A percentile compares a stretch with the other conserved stretches of the same genome.
Conservation (phyloP, 2,113 vertebrate genomes). For the Muscicapa adusta region DNA sequence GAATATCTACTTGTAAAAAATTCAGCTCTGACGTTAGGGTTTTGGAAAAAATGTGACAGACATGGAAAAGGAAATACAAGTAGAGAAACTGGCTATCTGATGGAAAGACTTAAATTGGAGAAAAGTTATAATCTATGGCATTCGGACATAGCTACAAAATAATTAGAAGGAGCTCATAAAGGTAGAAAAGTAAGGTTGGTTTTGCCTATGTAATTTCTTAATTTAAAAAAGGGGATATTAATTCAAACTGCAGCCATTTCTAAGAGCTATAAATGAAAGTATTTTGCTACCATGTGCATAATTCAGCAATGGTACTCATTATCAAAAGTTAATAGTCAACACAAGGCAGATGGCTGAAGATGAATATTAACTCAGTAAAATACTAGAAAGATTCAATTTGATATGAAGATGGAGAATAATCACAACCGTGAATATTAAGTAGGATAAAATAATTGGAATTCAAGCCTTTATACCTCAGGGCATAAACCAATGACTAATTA, state of each 20-base stretch:
- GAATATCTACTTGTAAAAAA: background rate
- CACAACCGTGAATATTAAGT: background rate
- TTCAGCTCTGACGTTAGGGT: background rate
- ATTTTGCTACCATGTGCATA: background rate
- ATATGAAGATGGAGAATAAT: background rate
- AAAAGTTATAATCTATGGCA: background rate
- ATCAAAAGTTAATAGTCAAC: constrained; percentile 7
- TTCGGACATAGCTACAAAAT: background rate
- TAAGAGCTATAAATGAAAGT: background rate
- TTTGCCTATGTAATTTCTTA: background rate
- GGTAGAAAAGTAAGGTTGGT: background rate
- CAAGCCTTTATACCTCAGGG: background rate
- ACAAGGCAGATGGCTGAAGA: background rate
- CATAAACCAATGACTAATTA: background rate
- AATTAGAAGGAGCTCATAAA: background rate
- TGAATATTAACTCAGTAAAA: background rate
- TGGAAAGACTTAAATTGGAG: background rate
- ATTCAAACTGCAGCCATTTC: background rate
- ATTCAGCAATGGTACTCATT: background rate
- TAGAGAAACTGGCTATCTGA: background rate
- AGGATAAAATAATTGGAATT: background rate
- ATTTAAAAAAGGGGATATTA: background rate
- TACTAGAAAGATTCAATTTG: background rate
- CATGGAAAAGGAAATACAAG: background rate
- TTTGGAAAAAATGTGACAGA: background rate